phyloP scores from a whole-genome alignment of 1,140 invertebrate species.

The Penaeus vannamei region DNA sequence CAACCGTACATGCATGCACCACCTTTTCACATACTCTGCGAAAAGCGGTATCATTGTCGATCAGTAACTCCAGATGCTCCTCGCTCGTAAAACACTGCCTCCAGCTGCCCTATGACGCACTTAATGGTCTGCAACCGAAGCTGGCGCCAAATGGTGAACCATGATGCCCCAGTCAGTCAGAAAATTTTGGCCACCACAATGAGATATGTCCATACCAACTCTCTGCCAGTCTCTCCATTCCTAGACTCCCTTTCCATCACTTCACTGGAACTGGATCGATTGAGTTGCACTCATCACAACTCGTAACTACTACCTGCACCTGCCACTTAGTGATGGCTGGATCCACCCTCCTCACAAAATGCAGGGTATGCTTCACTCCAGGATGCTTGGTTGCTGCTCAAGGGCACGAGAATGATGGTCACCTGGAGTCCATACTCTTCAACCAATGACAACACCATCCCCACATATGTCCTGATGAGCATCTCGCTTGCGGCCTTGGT shows the following conservation, averaged over 20 bases:
- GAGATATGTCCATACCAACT: neutral
- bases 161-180: neutral
- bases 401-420: neutral
- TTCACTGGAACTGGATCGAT: constrained; percentile 36
- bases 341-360: neutral
- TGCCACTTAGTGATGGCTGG: neutral
- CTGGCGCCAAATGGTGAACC: constrained; percentile 22
- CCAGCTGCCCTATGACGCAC: neutral
- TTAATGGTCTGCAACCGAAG: neutral
- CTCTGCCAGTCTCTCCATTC: constrained; percentile 13
- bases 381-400: neutral
- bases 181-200: neutral
- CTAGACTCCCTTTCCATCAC: neutral
- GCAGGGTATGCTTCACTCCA: constrained; percentile 4
- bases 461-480: neutral
- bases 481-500: constrained; percentile 31
- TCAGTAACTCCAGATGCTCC: no score
- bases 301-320: neutral
- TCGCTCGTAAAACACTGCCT: no score
- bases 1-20: no score
- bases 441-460: neutral
- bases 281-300: neutral
- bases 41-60: no score
- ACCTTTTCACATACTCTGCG: no score
- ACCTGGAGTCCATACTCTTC: neutral